These are phyloP conservation scores for Drosophila simulans DNA, from an alignment of 1,140 invertebrate genomes.

Conservation along the genomic window DNA sequence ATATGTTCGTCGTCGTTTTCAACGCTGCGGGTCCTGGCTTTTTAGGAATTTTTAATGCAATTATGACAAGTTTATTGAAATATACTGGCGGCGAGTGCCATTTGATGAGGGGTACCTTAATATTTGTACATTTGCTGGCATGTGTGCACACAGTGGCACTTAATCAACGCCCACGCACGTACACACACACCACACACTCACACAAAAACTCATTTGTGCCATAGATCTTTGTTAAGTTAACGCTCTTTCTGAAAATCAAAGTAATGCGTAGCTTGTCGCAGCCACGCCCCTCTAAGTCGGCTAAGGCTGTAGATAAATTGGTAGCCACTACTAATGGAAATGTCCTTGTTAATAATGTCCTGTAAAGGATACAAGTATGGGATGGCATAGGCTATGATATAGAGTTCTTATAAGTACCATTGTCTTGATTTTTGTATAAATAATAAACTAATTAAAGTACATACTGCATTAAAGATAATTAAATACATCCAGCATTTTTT, in stretches of 20 bases:
- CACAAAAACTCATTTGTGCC: constrained; percentile 14
- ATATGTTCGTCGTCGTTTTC: constrained; percentile 53
- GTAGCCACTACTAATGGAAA: constrained; percentile 44
- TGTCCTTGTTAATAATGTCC: constrained; percentile 5
- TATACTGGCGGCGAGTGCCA: constrained; percentile 12
- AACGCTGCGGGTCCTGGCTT: constrained; percentile 20
- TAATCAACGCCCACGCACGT: constrained; percentile 59
- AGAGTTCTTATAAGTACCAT: background rate
- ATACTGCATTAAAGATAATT: too few species aligned
- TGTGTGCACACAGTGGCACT: constrained; percentile 41
- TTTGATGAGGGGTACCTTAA: background rate
- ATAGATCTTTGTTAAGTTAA: constrained; percentile 76
- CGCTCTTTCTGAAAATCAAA: constrained; percentile 72
- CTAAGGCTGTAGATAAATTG: constrained; percentile 63
- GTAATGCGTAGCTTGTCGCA: constrained; percentile 57
- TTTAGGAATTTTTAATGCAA: constrained; percentile 73
- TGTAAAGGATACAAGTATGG: background rate
- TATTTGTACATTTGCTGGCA: constrained; percentile 9
- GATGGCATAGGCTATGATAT: background rate
- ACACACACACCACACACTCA: constrained; percentile 9
- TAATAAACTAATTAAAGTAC: too few species aligned
- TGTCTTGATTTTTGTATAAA: background rate
- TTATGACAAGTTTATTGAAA: constrained; percentile 66
- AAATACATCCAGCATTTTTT: too few species aligned
- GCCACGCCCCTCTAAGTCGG: constrained; percentile 33